Evolutionary conservation across 1,140 invertebrate species (phyloP).

Genomic region (Anadara kagoshimensis): DNA sequence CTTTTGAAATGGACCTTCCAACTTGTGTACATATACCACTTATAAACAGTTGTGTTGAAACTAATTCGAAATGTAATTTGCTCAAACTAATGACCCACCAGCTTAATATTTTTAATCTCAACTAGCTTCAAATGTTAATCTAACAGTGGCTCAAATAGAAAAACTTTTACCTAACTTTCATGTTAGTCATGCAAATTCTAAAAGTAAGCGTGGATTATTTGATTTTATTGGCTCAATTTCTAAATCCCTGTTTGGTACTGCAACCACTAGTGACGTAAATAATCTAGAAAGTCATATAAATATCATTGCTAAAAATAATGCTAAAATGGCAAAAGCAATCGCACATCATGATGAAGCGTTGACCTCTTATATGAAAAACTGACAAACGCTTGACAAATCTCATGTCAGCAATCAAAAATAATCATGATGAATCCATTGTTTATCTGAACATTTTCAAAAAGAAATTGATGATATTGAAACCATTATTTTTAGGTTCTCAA

Average conservation of each 20-base stretch:
- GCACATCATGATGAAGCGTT: neutral
- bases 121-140: constrained; percentile 10
- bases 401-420: neutral
- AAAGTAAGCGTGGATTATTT: neutral
- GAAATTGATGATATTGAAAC: constrained; percentile 2
- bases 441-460: neutral
- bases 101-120: neutral
- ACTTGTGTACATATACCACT: neutral
- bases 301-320: constrained; percentile 1
- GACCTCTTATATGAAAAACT: constrained; percentile 10
- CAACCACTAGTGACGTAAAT: constrained; percentile 27
- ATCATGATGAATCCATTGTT: constrained; percentile 6
- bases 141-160: constrained; percentile 7
- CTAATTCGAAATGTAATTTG: too few relatives aligned
- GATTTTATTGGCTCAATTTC: constrained; percentile 4
- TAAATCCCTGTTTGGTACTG: constrained; percentile 32
- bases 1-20: neutral
- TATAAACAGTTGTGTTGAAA: too few relatives aligned
- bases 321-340: constrained; percentile 9
- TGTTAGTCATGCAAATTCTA: neutral
- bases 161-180: neutral
- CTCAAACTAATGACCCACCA: too few relatives aligned
- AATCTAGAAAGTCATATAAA: constrained; percentile 12
- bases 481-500: neutral
- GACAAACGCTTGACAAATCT: constrained; percentile 4